Evolutionary conservation across 92 coral and sea anemone species (phyloP), one percentile per base, ranked within the genome.

Genomic region (Heliopora coerulea): DNA sequence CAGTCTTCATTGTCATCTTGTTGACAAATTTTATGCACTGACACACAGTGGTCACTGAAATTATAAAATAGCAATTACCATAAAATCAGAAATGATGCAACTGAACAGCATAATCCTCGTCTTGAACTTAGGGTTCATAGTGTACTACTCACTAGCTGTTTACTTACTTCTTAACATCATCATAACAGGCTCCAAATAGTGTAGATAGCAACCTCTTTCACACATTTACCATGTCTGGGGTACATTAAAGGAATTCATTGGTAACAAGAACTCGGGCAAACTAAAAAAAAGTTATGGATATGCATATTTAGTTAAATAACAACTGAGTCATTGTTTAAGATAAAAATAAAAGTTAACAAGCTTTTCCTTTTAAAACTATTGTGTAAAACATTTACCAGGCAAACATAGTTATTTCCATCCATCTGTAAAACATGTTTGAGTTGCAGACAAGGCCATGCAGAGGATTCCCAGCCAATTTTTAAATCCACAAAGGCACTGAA

Each of bases 1-100:
- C 89, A 75, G 79, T 85, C 89, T 40, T 75, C 89, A 54, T 76
- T 81, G 76, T 85, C 86, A 54, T 81, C 86, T 60, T 37, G 24
- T 32, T 50, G 33, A 41, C 83, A 85, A 3, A 68, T 59, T 19
- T 84, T 84, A 31, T 82, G 80, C 8, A 84, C 84, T 21, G 13
- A 5, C 15, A 23, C 34, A 41, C 73, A 49, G 49, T 80, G 68
- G 31, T 58, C 68, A 24, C 75, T 74, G 54, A 7, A 19, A 30
- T 30, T 56, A 48, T 56, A 37, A 3, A 62, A 80, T 37, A 11
- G 11, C 11, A 11, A 54, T 3, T 35, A 44, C 4, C 17, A 50
- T 39, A 27, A 59, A 13, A 57, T 75, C 32, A 21, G 25, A 61
- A 61, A 30, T 14, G 33, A 30, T 42, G n/a, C 8, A 18, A 33